Conservation (phyloP, 2,113 vertebrate genomes). For the Bothrops jararaca region DNA sequence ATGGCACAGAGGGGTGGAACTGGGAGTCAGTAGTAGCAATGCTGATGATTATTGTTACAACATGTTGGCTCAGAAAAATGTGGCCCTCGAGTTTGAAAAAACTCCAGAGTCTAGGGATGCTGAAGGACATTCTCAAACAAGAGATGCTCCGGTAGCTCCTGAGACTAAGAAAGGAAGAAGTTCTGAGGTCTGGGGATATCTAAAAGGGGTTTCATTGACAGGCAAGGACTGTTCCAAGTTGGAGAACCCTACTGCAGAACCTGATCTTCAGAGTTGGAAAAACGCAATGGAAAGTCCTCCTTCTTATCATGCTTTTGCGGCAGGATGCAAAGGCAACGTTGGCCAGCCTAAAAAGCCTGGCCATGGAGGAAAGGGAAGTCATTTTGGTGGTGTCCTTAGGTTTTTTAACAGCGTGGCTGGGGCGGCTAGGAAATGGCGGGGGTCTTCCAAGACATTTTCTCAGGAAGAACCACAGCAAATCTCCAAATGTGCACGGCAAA, state of each 20-base stretch:
- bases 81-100: constrained; percentile 68
- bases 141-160: constrained; percentile 62
- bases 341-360: constrained; percentile 59
- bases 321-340: constrained; percentile 69
- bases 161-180: constrained; percentile 71
- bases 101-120: constrained; percentile 64
- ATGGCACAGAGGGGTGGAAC: constrained; percentile 57
- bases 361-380: constrained; percentile 67
- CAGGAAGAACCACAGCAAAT: constrained; percentile 69
- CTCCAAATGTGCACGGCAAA: constrained; percentile 60
- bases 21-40: constrained; percentile 62
- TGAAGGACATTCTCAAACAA: constrained; percentile 69
- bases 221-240: constrained; percentile 71
- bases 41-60: constrained; percentile 66
- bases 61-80: constrained; percentile 64
- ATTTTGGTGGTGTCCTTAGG: constrained; percentile 80
- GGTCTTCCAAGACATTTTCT: constrained; percentile 76
- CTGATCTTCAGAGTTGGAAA: constrained; percentile 73
- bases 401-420: constrained; percentile 84
- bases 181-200: constrained; percentile 85
- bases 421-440: constrained; percentile 82
- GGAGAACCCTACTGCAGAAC: constrained; percentile 75
- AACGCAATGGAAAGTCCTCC: constrained; percentile 62
- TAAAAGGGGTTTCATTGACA: constrained; percentile 81
- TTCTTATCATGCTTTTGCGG: constrained; percentile 73